These are phyloP conservation scores for Eueides isabella DNA, from an alignment of 1,140 invertebrate genomes.

Conservation along the genomic window DNA sequence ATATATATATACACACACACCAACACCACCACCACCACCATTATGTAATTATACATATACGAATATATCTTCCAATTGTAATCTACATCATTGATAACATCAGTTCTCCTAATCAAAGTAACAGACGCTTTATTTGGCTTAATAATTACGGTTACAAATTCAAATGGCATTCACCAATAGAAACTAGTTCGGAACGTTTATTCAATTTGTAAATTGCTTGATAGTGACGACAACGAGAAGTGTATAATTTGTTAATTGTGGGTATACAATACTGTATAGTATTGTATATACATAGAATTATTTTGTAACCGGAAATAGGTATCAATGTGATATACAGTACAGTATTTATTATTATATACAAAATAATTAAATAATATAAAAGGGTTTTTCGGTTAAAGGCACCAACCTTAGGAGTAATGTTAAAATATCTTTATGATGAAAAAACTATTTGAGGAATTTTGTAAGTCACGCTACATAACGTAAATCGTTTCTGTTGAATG, in stretches of 20 bases:
- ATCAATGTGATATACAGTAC: too few species aligned
- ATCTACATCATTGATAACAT: conserved; percentile 2
- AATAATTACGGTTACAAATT: conserved; percentile 36
- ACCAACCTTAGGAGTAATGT: too few species aligned
- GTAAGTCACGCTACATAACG: too few species aligned
- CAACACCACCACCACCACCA: too few species aligned
- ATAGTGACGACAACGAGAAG: conserved; percentile 1
- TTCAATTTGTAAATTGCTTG: conserved; percentile 36
- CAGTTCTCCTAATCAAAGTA: conserved; percentile 26
- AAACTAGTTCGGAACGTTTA: conserved; percentile 36
- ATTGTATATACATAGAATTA: neutral
- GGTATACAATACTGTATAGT: too few species aligned
- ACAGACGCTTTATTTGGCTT: conserved; percentile 32
- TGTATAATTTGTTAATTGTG: conserved; percentile 11
- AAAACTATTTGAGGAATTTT: too few species aligned
- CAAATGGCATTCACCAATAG: conserved; percentile 24
- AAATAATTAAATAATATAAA: too few species aligned
- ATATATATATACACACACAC: too few species aligned
- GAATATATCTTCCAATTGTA: neutral
- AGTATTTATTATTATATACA: too few species aligned
- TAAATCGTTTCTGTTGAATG: too few species aligned
- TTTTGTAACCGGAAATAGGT: neutral
- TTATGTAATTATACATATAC: neutral
- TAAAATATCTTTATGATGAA: too few species aligned
- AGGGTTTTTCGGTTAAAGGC: too few species aligned